Conservation (phyloP, 1,140 invertebrate genomes). For the Aphelenchoides besseyi region DNA sequence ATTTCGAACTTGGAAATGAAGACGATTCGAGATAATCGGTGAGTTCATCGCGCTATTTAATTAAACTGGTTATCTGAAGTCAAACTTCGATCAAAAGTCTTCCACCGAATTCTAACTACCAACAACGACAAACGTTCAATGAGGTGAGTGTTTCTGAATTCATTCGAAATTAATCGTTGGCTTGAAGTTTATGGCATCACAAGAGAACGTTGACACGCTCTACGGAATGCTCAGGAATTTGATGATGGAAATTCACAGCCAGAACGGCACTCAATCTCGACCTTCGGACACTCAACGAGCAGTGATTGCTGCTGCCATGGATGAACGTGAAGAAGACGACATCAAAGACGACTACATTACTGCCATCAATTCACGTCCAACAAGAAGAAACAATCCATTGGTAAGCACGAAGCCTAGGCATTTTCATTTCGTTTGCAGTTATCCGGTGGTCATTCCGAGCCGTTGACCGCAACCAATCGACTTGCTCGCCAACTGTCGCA, state of each 20-base stretch:
- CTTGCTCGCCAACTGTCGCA: neutral
- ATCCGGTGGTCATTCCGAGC: slow-evolving; percentile 4
- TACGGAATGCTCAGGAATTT: slow-evolving; percentile 41
- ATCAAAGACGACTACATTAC: slow-evolving; percentile 38
- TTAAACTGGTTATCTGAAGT: neutral
- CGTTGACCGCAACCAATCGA: neutral
- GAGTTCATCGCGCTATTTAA: neutral
- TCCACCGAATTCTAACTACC: neutral
- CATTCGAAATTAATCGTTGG: neutral
- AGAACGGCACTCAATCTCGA: slow-evolving; percentile 26
- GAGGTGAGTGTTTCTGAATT: neutral
- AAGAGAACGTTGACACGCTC: slow-evolving; percentile 38
- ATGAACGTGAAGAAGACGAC: slow-evolving; percentile 19
- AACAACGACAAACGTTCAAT: neutral
- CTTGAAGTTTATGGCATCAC: slow-evolving; percentile 34
- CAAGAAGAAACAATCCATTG: neutral
- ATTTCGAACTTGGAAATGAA: slow-evolving; percentile 21
- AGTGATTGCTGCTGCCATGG: neutral
- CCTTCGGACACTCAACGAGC: slow-evolving; percentile 10
- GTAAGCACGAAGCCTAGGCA: neutral
- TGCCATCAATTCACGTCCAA: neutral
- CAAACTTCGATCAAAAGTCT: slow-evolving; percentile 23
- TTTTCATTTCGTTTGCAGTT: neutral
- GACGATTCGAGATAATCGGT: neutral
- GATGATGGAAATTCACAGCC: slow-evolving; percentile 16